These are phyloP conservation scores for Sebastes nivosus DNA, from an alignment of 2,797 vertebrate genomes.

Conservation along the genomic window DNA sequence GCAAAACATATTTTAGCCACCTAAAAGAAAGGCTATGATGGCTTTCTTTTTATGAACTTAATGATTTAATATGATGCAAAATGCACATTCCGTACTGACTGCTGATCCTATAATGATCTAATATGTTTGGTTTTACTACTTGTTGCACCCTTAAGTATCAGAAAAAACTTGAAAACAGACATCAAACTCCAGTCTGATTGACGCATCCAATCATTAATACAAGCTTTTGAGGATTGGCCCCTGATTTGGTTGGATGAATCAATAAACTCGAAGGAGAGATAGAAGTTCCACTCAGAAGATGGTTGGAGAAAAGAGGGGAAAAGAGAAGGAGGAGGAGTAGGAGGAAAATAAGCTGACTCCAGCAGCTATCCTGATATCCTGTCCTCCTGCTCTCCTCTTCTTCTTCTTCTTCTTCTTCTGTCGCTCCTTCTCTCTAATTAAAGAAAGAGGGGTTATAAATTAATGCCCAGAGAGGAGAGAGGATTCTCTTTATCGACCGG, in stretches of 20 bases:
- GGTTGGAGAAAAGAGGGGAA: neutral
- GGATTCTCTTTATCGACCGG: constrained; percentile 50
- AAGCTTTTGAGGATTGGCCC: constrained; percentile 1
- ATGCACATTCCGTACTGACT: neutral
- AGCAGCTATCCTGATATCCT: constrained; percentile 54
- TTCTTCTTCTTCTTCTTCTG: constrained; percentile 19
- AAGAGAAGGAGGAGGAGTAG: neutral
- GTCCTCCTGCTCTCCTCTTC: constrained; percentile 34
- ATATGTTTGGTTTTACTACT: neutral
- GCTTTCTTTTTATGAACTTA: neutral
- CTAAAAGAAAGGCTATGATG: no score
- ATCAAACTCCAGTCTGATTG: neutral
- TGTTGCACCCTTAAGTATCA: neutral
- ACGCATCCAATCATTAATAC: neutral
- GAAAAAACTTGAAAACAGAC: neutral
- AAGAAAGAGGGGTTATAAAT: constrained; percentile 70
- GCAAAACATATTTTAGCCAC: no score
- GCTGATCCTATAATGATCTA: neutral
- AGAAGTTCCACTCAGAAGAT: constrained; percentile 30
- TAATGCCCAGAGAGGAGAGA: constrained; percentile 49
- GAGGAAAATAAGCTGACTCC: constrained; percentile 55
- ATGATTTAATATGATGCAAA: no score
- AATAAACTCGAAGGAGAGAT: constrained; percentile 21
- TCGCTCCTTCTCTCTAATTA: constrained; percentile 64
- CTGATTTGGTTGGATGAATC: constrained; percentile 27